These are phyloP conservation scores for Apodemia zela DNA, from an alignment of 2,888 invertebrate species.

Conservation along the genomic window DNA sequence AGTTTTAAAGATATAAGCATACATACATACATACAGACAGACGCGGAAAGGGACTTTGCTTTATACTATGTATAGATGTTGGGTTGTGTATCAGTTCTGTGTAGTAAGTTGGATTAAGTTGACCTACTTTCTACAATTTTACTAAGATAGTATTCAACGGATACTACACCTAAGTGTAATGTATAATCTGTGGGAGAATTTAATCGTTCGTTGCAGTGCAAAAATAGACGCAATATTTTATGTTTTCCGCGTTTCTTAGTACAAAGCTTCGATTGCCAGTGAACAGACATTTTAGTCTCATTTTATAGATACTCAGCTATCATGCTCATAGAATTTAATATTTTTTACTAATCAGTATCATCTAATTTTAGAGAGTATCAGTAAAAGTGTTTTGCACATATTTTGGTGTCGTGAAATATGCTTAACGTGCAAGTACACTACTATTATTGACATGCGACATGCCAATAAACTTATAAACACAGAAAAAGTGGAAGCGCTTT, in stretches of 20 bases:
- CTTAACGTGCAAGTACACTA: slow-evolving; percentile 50
- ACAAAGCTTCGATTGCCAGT: neutral
- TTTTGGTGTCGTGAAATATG: slow-evolving; percentile 57
- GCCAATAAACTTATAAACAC: slow-evolving; percentile 39
- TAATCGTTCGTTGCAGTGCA: neutral
- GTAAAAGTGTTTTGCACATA: slow-evolving; percentile 31
- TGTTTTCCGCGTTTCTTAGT: neutral
- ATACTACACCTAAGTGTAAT: neutral
- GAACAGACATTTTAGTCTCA: neutral
- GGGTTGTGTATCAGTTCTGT: too few species aligned
- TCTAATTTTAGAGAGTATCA: neutral
- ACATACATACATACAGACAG: too few species aligned
- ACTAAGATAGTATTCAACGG: neutral
- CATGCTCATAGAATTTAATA: neutral
- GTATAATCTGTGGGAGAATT: neutral
- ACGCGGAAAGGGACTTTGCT: too few species aligned
- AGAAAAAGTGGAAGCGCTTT: neutral
- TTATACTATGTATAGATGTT: too few species aligned
- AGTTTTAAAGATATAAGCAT: too few species aligned
- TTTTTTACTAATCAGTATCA: neutral
- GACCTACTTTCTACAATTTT: too few species aligned
- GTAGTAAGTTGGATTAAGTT: too few species aligned
- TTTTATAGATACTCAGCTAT: neutral
- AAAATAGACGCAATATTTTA: neutral
- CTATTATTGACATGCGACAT: slow-evolving; percentile 64